Base-by-base conservation (phyloP, 2,888 invertebrate genomes). In the Troglohyphantes excavatus region DNA sequence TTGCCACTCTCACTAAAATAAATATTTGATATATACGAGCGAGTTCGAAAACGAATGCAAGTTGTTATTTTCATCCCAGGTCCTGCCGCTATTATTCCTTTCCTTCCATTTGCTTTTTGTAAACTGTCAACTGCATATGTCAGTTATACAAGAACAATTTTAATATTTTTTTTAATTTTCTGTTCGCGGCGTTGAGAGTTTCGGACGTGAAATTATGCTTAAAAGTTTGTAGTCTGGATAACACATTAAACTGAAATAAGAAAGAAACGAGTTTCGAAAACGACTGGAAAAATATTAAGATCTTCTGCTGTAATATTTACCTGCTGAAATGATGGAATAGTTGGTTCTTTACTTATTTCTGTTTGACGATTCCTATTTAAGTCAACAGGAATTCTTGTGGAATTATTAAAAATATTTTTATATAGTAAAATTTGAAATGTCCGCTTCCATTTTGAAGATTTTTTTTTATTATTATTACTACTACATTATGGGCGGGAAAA, bases 101-200 rank as follows among this genome's bases (percentile, higher is more conserved):
- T 43, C 29, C 33, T 65, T 39, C 39, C 39, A 61, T 39, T 65
- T 26, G 39, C 33, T 65, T 78, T 78, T 65, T 78, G 78, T 43
- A 43, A 78, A 78, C 65, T 43, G 78, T 78, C 65, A 78, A 78
- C 29, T 65, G 78, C 78, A 78, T 33, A 21, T 61, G 26, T 65
- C 65, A 63, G n/a, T 13, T 63, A 39, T 65, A 63, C n/a, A 65
- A 43, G 78, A 65, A 78, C 23, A 43, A 78, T 27, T 43, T 27
- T 46, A 2, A 11, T 23, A 26, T 72, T 72, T 46, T 46, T 21
- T 72, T 23, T 72, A 17, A 72, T n/a, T 72, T 26, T 26, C 43
- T 46, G 43, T 19, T 13, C 27, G 21, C 17, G 29, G 21, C 13
- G 33, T 23, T 7, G 3, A 13, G 43, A 6, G 23, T 23, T 21